phyloP scores from a whole-genome alignment of 2,888 invertebrate genomes.

The Thymelicus lineola region DNA sequence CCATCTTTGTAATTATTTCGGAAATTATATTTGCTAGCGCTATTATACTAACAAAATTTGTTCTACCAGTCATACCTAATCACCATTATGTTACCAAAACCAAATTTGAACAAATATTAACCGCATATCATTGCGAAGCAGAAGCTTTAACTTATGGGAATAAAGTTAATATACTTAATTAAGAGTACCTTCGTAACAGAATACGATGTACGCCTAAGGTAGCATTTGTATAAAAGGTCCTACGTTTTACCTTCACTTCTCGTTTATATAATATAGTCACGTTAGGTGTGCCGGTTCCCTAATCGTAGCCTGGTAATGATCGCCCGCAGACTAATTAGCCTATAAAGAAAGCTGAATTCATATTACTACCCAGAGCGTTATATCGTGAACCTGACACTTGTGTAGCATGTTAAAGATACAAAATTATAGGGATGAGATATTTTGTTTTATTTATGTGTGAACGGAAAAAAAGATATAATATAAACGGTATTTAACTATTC shows the following conservation, averaged over 20 bases:
- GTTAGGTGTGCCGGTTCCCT: conserved; percentile 46
- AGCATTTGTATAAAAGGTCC: conserved; percentile 30
- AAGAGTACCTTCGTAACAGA: conserved; percentile 47
- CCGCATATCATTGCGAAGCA: conserved; percentile 40
- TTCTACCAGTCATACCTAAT: conserved; percentile 6
- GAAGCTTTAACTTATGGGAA: conserved; percentile 55
- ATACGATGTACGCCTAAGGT: conserved; percentile 41
- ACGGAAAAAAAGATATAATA: too few species aligned
- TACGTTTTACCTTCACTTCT: conserved; percentile 9
- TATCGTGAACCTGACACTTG: conserved; percentile 4
- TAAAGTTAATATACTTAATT: conserved; percentile 68
- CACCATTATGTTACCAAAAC: not conserved
- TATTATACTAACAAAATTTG: conserved; percentile 1
- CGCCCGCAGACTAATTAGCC: conserved; percentile 67
- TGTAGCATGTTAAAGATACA: not conserved
- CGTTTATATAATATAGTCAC: conserved; percentile 16
- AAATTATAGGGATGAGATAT: too few species aligned
- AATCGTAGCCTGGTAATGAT: conserved; percentile 64
- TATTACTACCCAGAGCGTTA: conserved; percentile 35
- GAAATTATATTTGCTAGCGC: conserved; percentile 15
- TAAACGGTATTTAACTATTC: too few species aligned
- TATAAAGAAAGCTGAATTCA: conserved; percentile 64
- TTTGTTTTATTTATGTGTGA: too few species aligned
- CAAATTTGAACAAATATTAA: conserved; percentile 16
- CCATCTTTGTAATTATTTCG: conserved; percentile 20